Evolutionary conservation across 2,113 vertebrate species (phyloP), one percentile per base, ranked within the genome.

Genomic region (Cheilinus undulatus): DNA sequence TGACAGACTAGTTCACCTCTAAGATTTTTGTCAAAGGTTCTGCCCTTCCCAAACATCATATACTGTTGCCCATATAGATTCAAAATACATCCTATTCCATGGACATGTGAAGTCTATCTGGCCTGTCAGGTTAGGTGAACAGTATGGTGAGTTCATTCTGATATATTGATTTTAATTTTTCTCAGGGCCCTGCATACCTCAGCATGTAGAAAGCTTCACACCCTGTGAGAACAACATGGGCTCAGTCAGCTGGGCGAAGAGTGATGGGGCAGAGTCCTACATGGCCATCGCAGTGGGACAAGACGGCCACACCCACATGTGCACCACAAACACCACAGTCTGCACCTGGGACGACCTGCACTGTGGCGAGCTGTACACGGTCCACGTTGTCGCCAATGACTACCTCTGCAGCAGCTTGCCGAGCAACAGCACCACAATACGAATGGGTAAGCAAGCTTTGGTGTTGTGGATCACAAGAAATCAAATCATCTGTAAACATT

Each of bases 121-220:
- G n/a, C n/a, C n/a, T n/a, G n/a, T n/a, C n/a, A n/a, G n/a, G n/a
- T n/a, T n/a, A n/a, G n/a, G n/a, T n/a, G n/a, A 3, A 28, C 23
- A 40, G 7, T 24, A 22, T 8, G 22, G 10, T 14, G 14, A 19
- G 1, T 53, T 28, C 1, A 12, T n/a, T 1, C 24, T 45, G 22
- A 51, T 52, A 40, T 12, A 64, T 15, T 20, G 4, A 3, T 15
- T 32, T 6, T 3, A 4, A 2, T 9, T 38, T 20, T 1, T 14
- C 38, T 7, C 45, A 95, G 94, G 79, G 15, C 93, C 93, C 6
- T 95, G 94, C 52, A 17, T 87, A 7, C 93, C 94, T 0, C 2
- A 14, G 20, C 5, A 87, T 1, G 69, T 94, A 2, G 15, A 86
- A 42, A 86, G 78, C 49, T 86, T 69, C 4, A 66, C 73, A 2